A percentile compares a stretch with the other conserved stretches of the same genome.
Conservation (phyloP, 2,888 invertebrate species). For the Phortica okadai region DNA sequence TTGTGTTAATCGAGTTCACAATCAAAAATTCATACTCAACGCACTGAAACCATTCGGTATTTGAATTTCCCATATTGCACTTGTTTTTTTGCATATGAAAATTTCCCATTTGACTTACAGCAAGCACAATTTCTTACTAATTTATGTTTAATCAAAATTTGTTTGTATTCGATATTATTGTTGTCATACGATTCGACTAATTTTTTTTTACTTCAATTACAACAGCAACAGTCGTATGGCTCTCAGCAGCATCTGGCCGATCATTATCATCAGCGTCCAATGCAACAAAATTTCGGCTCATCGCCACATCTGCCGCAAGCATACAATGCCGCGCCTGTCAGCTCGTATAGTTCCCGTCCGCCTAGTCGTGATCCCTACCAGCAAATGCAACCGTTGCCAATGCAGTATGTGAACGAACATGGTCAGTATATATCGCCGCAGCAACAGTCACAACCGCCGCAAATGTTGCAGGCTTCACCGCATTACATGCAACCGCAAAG, state of each 20-base stretch:
- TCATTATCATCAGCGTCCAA: conserved; percentile 73
- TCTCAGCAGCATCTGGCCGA: conserved; percentile 78
- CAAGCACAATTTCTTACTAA: background rate
- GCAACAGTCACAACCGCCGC: conserved; percentile 72
- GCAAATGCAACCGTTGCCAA: conserved; percentile 70
- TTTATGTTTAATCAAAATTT: background rate
- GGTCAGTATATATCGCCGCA: conserved; percentile 76
- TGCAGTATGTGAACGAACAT: conserved; percentile 76
- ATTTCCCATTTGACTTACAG: background rate
- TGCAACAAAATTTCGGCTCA: conserved; percentile 75
- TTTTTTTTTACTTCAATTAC: conserved; percentile 12
- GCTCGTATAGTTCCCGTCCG: conserved; percentile 73
- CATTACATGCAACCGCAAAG: conserved; percentile 68
- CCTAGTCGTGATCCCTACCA: conserved; percentile 75
- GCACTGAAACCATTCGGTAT: background rate
- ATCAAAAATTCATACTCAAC: conserved; percentile 20
- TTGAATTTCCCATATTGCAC: too few relatives aligned
- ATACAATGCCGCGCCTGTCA: conserved; percentile 62
- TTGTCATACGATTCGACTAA: background rate
- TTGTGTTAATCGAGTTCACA: background rate
- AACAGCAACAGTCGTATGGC: conserved; percentile 77
- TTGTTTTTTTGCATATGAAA: too few relatives aligned
- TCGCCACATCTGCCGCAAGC: conserved; percentile 76
- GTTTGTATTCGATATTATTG: conserved; percentile 7
- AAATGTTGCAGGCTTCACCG: conserved; percentile 39